These are phyloP conservation scores for Myiopsitta monachus DNA, from an alignment of 2,113 vertebrate genomes.

Conservation along the genomic window DNA sequence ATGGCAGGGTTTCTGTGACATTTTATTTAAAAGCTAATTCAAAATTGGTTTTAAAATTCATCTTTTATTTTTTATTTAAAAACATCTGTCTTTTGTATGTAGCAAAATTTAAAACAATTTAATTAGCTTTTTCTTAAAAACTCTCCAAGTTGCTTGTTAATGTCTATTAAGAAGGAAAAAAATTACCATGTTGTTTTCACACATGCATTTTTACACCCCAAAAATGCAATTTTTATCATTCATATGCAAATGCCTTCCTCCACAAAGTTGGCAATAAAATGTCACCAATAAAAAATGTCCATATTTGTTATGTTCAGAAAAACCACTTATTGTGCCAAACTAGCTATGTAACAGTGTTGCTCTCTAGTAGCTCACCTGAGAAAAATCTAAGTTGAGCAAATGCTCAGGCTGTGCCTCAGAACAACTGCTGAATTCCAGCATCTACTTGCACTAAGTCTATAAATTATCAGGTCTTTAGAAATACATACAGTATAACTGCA, in stretches of 20 bases:
- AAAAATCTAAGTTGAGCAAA: background rate
- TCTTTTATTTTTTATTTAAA: background rate
- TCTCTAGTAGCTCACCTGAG: background rate
- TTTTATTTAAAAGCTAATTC: background rate
- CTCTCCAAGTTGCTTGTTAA: background rate
- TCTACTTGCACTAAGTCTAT: background rate
- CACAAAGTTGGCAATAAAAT: background rate
- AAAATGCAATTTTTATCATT: background rate
- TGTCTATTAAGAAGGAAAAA: background rate
- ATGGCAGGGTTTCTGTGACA: background rate
- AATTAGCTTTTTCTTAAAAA: background rate
- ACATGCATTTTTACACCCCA: accelerated
- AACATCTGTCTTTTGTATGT: background rate
- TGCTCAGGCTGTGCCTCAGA: background rate
- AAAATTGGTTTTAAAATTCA: background rate
- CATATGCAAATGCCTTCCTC: background rate
- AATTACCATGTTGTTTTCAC: background rate
- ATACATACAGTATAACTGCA: background rate
- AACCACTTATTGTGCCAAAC: background rate
- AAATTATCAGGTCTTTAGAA: background rate
- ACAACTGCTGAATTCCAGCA: background rate
- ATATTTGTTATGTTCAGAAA: background rate
- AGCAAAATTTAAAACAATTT: background rate
- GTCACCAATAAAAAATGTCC: background rate
- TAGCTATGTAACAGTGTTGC: background rate